Conservation (phyloP, 2,797 vertebrate genomes). For the Dryobates pubescens region DNA sequence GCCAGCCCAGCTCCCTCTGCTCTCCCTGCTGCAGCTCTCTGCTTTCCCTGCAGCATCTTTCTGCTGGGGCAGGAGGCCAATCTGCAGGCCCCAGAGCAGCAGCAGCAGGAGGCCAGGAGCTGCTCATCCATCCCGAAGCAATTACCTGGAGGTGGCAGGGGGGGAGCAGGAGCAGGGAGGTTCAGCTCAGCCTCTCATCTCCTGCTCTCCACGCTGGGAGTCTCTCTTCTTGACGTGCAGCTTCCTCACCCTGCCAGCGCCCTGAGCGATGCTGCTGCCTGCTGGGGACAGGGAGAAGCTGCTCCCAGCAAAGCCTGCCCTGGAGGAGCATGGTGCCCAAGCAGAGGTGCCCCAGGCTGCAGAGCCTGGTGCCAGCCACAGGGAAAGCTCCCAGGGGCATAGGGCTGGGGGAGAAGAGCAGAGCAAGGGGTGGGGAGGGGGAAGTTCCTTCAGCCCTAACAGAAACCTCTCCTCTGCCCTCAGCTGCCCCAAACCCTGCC, state of each 20-base stretch:
- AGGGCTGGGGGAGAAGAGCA: not conserved
- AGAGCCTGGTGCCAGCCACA: accelerated
- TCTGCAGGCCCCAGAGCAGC: not conserved
- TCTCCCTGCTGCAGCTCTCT: not conserved
- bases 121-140: constrained; percentile 72
- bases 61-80: not conserved
- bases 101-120: not conserved
- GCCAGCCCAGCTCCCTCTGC: too few relatives aligned
- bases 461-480: not conserved
- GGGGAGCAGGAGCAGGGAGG: not conserved
- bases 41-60: not conserved
- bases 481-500: accelerated
- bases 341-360: accelerated
- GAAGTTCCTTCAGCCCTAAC: not conserved
- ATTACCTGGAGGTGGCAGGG: constrained; percentile 62
- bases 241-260: constrained; percentile 51
- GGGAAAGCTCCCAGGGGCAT: not conserved
- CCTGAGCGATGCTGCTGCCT: not conserved
- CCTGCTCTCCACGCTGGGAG: not conserved
- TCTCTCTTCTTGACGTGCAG: constrained; percentile 54
- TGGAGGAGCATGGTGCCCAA: not conserved
- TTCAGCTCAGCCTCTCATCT: constrained; percentile 23
- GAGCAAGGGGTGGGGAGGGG: not conserved
- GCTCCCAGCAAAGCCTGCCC: not conserved
- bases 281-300: not conserved